Evolutionary conservation across 1,140 invertebrate genomes (phyloP).

Genomic region (Drosophila virilis): DNA sequence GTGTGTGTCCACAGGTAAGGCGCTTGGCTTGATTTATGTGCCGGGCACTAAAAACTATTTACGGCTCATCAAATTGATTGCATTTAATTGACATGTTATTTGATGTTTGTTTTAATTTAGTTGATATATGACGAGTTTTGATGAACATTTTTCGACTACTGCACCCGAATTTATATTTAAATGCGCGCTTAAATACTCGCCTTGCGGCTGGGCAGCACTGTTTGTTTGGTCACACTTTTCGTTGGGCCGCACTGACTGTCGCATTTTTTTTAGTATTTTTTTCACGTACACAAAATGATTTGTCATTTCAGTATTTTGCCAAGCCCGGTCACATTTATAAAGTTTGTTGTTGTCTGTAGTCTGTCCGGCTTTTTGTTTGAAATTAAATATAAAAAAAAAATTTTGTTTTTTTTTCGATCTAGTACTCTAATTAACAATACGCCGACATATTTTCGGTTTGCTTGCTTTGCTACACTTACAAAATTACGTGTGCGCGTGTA

Average conservation of each 20-base stretch:
- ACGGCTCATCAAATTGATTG: slow-evolving; percentile 34
- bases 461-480: slow-evolving; percentile 26
- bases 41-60: slow-evolving; percentile 5
- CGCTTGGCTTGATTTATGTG: slow-evolving; percentile 36
- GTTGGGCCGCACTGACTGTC: background rate
- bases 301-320: background rate
- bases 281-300: background rate
- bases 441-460: slow-evolving; percentile 47
- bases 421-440: slow-evolving; percentile 42
- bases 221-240: slow-evolving; percentile 6
- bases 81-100: slow-evolving; percentile 3
- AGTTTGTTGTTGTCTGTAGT: slow-evolving; percentile 31
- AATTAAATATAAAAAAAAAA: slow-evolving; percentile 12
- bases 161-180: background rate
- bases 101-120: background rate
- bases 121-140: background rate
- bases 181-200: background rate
- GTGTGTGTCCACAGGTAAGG: slow-evolving; percentile 24
- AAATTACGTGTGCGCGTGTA: slow-evolving; percentile 67
- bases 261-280: slow-evolving; percentile 8
- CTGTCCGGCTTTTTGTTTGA: slow-evolving; percentile 45
- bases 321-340: slow-evolving; percentile 1
- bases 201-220: slow-evolving; percentile 8
- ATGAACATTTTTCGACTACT: background rate
- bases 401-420: slow-evolving; percentile 37